Conservation (phyloP, 2,888 invertebrate genomes). For the Volucella inanis region DNA sequence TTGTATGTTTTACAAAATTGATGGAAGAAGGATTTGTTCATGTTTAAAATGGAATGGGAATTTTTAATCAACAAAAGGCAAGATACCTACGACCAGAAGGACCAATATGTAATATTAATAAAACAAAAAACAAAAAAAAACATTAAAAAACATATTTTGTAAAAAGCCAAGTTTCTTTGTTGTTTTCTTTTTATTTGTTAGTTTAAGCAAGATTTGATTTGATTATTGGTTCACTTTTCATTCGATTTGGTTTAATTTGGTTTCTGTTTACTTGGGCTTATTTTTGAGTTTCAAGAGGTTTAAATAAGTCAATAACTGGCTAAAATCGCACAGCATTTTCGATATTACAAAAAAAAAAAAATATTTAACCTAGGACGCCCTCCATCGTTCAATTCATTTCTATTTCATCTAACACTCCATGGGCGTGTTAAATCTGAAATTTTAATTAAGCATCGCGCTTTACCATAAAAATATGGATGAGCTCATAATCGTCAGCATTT, state of each 20-base stretch:
- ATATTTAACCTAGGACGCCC: too few species aligned
- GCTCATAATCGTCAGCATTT: too few species aligned
- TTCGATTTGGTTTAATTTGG: background rate
- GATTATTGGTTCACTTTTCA: background rate
- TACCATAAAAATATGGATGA: too few species aligned
- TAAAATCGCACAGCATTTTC: too few species aligned
- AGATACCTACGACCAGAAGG: conserved; percentile 36
- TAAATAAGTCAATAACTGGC: background rate
- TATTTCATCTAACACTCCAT: too few species aligned
- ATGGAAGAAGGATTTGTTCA: conserved; percentile 18
- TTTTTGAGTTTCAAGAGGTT: background rate
- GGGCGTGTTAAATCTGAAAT: too few species aligned
- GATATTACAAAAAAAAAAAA: too few species aligned
- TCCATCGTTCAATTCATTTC: too few species aligned
- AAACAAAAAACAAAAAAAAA: conserved; percentile 47
- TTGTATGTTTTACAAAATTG: conserved; percentile 58
- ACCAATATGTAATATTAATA: conserved; percentile 64
- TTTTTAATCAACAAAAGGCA: conserved; percentile 21
- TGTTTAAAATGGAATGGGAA: conserved; percentile 39
- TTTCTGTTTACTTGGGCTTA: background rate
- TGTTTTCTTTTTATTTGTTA: conserved; percentile 23
- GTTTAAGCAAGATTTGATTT: conserved; percentile 3
- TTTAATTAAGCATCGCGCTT: too few species aligned
- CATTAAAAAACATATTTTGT: conserved; percentile 9
- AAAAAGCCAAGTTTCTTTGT: conserved; percentile 14